phyloP scores from a whole-genome alignment of 2,113 vertebrate genomes.

The Saguinus imperator region DNA sequence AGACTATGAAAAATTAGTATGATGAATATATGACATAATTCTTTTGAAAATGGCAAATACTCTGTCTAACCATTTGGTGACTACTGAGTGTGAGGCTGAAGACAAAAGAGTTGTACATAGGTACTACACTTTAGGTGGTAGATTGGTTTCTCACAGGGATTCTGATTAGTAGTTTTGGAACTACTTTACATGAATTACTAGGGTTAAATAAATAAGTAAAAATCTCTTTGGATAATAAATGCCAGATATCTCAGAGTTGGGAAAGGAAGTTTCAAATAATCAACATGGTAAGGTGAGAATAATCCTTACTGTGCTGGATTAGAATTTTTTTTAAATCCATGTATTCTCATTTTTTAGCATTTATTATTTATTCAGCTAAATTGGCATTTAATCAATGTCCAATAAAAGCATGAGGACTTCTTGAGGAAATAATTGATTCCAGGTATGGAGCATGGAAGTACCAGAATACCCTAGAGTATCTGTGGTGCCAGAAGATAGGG shows the following conservation, averaged over 20 bases:
- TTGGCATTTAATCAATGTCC: neutral
- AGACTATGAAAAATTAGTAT: neutral
- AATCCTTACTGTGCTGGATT: neutral
- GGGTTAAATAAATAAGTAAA: neutral
- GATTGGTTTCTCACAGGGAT: neutral
- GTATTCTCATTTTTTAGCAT: neutral
- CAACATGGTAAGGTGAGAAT: neutral
- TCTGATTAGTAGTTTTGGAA: neutral
- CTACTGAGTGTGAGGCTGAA: neutral
- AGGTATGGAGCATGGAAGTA: neutral
- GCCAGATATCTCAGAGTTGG: neutral
- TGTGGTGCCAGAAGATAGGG: neutral
- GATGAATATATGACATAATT: neutral
- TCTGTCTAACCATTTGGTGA: neutral
- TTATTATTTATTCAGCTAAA: neutral
- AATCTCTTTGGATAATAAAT: neutral
- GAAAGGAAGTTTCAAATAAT: neutral
- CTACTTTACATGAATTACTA: neutral
- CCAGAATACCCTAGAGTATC: neutral
- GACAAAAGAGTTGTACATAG: neutral
- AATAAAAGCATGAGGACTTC: neutral
- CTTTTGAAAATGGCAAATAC: neutral
- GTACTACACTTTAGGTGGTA: neutral
- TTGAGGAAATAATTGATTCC: neutral
- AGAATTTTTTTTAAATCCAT: neutral